Base-by-base conservation (phyloP, 2,888 invertebrate genomes). In the Fissipunctia ypsillon region DNA sequence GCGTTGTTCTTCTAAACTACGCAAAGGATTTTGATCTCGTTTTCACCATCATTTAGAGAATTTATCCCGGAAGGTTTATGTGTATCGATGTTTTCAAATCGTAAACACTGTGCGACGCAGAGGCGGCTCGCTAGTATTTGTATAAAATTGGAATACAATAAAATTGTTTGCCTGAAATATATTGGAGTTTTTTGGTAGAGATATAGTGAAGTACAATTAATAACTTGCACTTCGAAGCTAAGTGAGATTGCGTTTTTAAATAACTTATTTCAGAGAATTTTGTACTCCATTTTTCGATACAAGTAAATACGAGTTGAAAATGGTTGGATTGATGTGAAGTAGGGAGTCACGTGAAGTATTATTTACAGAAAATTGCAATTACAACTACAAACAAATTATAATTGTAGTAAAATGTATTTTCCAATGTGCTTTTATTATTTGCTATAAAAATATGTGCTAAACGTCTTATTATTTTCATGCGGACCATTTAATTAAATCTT, bases 141-240 rank as follows among this genome's bases (percentile, higher is more conserved):
- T 31, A 9, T 57, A 31, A 41, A 48, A 68, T 35, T 19, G 6
- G 16, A 25, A 41, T 45, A 22, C 56, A 41, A 69, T 43, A 78
- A 35, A 78, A 38, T 41, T 41, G 22, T 22, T 28, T 67, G 48
- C 6, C 6, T n/a, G n/a, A 59, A 77, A 78, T 43, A n/a, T n/a
- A 38, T 28, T 16, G 22, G 14, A 14, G n/a, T 31, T n/a, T 35
- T 69, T 50, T 12, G 2, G n/a, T 28, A 3, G 28, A 14, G 19
- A 28, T 63, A 28, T 22, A n/a, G 4, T 45, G 19, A 38, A 45
- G 19, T 43, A n/a, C 38, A 28, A 45, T 45, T 14, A 71, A 71
- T 43, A 28, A 35, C 43, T 50, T 57, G 35, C 35, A 48, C 9
- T 54, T 25, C 1, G 31, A 41, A 41, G 25, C 67, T 67, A n/a